Base-by-base conservation (phyloP, 2,113 vertebrate genomes). In the Phodopus roborovskii region DNA sequence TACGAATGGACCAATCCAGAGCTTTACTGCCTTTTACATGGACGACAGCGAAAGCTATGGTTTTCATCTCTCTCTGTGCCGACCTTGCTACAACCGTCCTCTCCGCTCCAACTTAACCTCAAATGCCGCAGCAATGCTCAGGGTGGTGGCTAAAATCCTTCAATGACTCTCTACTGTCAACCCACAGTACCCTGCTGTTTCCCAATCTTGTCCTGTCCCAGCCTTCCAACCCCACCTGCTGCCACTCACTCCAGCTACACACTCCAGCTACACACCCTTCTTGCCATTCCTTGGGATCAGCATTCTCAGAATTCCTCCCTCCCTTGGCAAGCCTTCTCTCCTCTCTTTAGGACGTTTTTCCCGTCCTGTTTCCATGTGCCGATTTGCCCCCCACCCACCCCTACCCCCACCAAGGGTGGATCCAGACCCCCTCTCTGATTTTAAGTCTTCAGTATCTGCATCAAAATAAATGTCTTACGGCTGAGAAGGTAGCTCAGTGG, bases 311-410 rank as follows among this genome's bases (percentile, higher is more conserved):
- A 0, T 11, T 45, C 90, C 30, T 79, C 62, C 33, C 5, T 4
- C 6, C 28, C 71, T 79, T 77, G 66, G 33, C 85, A 56, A n/a
- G 50, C 48, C n/a, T 2, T 33, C 22, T 6, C 6, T 2, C 26
- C n/a, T 75, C 56, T 56, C 4, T 68, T 78, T 64, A 62, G n/a
- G 75, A 48, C 64, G 48, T n/a, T 58, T 50, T 50, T 50, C 33
- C 53, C 73, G 33, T 45, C 56, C 36, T 53, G 60, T 78, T 73
- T 36, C 62, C 68, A 36, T 88, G 82, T 78, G 64, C 79, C 83
- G 87, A 64, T 91, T 74, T 88, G 78, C 56, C 64, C 77, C 83
- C 74, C 36, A 89, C n/a, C n/a, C n/a, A n/a, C n/a, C n/a, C n/a
- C n/a, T n/a, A n/a, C n/a, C n/a, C n/a, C n/a, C n/a, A n/a, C n/a